A percentile compares a stretch with the other conserved stretches of the same genome.
phyloP scores from a whole-genome alignment of 1,140 invertebrate species.

The Scylla paramamosain region DNA sequence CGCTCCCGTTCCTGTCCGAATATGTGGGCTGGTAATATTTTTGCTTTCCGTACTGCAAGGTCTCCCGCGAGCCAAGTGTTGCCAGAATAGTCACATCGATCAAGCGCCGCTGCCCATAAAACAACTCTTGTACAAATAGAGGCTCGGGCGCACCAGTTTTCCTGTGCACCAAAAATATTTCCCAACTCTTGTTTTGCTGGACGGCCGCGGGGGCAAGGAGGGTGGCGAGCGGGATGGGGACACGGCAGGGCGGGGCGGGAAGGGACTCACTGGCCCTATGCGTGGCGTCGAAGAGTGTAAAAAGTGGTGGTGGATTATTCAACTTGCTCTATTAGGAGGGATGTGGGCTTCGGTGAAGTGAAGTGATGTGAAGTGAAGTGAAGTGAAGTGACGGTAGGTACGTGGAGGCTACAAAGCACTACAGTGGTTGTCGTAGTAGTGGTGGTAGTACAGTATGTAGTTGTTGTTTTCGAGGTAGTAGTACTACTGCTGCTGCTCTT shows the following conservation, averaged over 20 bases:
- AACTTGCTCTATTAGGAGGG: no score
- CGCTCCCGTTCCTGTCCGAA: background rate
- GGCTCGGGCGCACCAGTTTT: background rate
- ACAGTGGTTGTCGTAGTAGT: no score
- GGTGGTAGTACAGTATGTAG: no score
- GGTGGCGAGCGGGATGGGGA: background rate
- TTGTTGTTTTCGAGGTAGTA: no score
- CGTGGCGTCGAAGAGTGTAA: no score
- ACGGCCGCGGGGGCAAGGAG: background rate
- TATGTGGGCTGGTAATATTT: background rate
- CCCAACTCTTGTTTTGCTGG: background rate
- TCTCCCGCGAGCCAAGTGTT: conserved; percentile 9
- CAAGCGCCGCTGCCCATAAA: background rate
- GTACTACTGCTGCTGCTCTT: no score
- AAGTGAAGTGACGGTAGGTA: no score
- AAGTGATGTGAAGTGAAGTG: no score
- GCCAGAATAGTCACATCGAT: conserved; percentile 5
- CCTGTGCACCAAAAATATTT: conserved; percentile 13
- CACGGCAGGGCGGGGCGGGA: background rate
- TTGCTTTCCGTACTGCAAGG: background rate
- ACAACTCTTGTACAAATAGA: conserved; percentile 6
- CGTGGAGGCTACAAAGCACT: no score
- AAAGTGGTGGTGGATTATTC: no score
- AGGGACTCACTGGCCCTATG: background rate
- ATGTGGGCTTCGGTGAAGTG: no score